Conservation (phyloP, 2,888 invertebrate genomes). For the Drosophila meridionalis region DNA sequence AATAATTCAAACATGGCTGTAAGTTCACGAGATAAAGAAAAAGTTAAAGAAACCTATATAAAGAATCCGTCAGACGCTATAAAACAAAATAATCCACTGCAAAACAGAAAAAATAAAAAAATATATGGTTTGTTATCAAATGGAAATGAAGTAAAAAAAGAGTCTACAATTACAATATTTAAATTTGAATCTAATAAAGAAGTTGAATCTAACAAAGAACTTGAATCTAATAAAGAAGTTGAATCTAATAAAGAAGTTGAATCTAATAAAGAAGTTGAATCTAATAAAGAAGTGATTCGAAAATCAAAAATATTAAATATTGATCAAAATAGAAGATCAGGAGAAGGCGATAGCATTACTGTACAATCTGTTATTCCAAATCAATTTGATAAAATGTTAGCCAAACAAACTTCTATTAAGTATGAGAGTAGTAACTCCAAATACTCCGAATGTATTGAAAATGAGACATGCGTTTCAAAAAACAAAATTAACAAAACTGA, state of each 20-base stretch:
- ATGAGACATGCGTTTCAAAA: not conserved
- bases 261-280: not conserved
- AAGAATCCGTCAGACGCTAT: not conserved
- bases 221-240: no score
- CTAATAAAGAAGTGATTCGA: not conserved
- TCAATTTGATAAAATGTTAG: not conserved
- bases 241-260: no score
- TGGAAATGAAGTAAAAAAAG: not conserved
- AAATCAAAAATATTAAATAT: not conserved
- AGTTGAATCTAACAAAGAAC: no score
- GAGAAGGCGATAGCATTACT: not conserved
- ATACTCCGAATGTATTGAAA: not conserved
- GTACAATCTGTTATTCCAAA: not conserved
- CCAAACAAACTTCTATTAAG: not conserved
- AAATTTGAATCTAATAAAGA: not conserved
- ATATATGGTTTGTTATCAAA: not conserved
- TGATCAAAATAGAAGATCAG: not conserved
- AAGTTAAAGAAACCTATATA: not conserved
- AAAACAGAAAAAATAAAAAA: not conserved
- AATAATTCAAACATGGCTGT: not conserved
- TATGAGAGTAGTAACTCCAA: not conserved
- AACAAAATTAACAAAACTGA: not conserved
- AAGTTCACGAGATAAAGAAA: not conserved
- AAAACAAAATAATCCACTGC: not conserved
- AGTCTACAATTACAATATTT: not conserved